Base-by-base conservation (phyloP, 1,140 invertebrate species). In the Bombus waltoni region DNA sequence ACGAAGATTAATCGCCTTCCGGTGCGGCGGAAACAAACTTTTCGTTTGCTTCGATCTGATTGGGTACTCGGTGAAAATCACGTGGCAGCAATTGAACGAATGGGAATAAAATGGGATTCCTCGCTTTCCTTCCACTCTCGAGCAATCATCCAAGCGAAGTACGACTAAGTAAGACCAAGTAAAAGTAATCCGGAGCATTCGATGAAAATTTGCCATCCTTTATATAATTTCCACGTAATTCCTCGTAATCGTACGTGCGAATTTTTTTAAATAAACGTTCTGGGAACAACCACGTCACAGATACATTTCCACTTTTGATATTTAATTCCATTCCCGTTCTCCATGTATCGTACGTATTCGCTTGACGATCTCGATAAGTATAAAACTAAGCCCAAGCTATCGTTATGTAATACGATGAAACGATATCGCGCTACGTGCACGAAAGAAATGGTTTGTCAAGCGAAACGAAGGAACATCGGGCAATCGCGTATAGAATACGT, bases 1-100 rank as follows among this genome's bases (percentile, higher is more conserved):
- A 75, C 81, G 44, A 82, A 75, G 71, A 82, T 82, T 47, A 82
- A 74, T 82, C 71, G 57, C 13, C 40, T 75, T 82, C 71, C 70
- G 53, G 18, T 18, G 11, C 18, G n/a, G 32, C 25, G 13, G 70
- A 42, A 35, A 59, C n/a, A 42, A 73, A 82, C 70, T 74, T 82
- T 74, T 74, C 80, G 53, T 74, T 47, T 38, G 53, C 35, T 18
- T 42, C 80, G 1, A 11, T 35, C 28, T 40, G 38, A 57, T 53
- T 38, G 38, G 11, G 10, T 44, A 25, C n/a, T 42, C 40, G n/a
- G 13, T 57, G 44, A 53, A 81, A 59, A 57, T 81, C 44, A 35
- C 47, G 8, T 25, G 62, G 44, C 10, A 57, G n/a, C 28, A n/a
- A 81, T 80, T n/a, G 44, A 53, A 70, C 15, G 4, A 66, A 13